Percentiles rank a stretch among this genome's conserved stretches.
phyloP scores from a whole-genome alignment of 1,140 invertebrate species.

The Melitaea cinxia region DNA sequence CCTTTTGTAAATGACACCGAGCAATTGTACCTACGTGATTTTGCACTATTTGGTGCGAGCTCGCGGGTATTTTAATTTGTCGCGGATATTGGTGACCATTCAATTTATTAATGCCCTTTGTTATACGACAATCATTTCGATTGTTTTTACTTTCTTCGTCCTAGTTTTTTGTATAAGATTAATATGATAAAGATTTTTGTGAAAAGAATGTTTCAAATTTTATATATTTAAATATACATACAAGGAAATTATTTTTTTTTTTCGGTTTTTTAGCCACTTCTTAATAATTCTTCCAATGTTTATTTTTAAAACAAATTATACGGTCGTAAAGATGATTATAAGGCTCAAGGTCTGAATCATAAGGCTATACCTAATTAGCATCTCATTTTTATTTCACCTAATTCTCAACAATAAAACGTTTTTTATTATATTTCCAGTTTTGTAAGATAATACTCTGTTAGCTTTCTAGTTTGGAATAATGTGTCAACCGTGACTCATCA shows the following conservation, averaged over 20 bases:
- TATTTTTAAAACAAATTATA: too few relatives aligned
- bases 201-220: background rate
- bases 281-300: background rate
- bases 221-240: background rate
- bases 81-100: conserved; percentile 27
- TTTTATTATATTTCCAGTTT: conserved; percentile 27
- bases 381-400: too few relatives aligned
- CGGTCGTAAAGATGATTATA: too few relatives aligned
- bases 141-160: conserved; percentile 31
- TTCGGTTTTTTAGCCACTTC: too few relatives aligned
- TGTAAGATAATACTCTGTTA: conserved; percentile 44
- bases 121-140: conserved; percentile 8
- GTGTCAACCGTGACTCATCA: conserved; percentile 55
- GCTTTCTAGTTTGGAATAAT: conserved; percentile 52
- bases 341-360: too few relatives aligned
- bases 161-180: conserved; percentile 8
- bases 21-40: conserved; percentile 30
- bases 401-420: too few relatives aligned
- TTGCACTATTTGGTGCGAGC: conserved; percentile 26
- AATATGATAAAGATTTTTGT: background rate
- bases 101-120: conserved; percentile 33
- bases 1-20: conserved; percentile 24
- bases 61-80: conserved; percentile 20
- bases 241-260: too few relatives aligned
- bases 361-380: too few relatives aligned